Evolutionary conservation across 1,140 invertebrate genomes (phyloP).

Genomic region (Drosophila santomea): DNA sequence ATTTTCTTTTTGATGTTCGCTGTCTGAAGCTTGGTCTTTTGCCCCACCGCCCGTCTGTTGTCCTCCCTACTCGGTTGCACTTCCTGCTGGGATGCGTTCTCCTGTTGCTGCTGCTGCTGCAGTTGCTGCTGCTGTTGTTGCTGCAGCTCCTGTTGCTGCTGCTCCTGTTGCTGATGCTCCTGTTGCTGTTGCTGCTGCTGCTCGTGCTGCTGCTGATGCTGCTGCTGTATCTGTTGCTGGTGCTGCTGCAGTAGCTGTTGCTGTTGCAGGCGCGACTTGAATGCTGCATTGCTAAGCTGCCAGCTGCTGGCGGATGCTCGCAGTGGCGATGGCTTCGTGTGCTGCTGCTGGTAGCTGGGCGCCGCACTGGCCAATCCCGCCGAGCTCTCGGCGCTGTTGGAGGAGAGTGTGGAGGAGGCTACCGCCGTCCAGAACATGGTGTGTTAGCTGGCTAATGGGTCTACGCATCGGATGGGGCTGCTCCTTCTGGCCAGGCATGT

Average conservation of each 20-base stretch:
- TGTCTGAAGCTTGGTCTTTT: slow-evolving; percentile 3
- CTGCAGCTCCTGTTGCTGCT: slow-evolving; percentile 8
- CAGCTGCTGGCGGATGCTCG: slow-evolving; percentile 48
- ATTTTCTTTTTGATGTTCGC: slow-evolving; percentile 52
- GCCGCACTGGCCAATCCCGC: slow-evolving; percentile 53
- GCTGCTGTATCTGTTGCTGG: slow-evolving; percentile 19
- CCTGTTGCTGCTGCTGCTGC: background rate
- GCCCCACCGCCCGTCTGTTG: background rate
- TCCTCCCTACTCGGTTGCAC: background rate
- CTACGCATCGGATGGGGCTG: background rate
- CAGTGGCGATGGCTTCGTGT: slow-evolving; percentile 40
- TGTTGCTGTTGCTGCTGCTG: slow-evolving; percentile 16
- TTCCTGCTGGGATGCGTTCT: background rate
- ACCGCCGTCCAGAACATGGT: slow-evolving; percentile 65
- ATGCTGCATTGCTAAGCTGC: slow-evolving; percentile 54
- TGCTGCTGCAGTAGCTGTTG: slow-evolving; percentile 39
- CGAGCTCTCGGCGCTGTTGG: slow-evolving; percentile 18
- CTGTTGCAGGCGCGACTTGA: slow-evolving; percentile 43
- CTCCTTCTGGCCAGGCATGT: slow-evolving; percentile 13
- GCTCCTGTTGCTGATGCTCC: slow-evolving; percentile 8
- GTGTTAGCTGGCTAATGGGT: background rate
- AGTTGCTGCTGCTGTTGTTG: slow-evolving; percentile 19
- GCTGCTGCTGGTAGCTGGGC: slow-evolving; percentile 54
- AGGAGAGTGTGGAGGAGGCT: slow-evolving; percentile 49
- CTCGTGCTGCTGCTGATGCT: too few species aligned